phyloP scores from a whole-genome alignment of 2,797 vertebrate genomes.

The Darevskia nairensis region DNA sequence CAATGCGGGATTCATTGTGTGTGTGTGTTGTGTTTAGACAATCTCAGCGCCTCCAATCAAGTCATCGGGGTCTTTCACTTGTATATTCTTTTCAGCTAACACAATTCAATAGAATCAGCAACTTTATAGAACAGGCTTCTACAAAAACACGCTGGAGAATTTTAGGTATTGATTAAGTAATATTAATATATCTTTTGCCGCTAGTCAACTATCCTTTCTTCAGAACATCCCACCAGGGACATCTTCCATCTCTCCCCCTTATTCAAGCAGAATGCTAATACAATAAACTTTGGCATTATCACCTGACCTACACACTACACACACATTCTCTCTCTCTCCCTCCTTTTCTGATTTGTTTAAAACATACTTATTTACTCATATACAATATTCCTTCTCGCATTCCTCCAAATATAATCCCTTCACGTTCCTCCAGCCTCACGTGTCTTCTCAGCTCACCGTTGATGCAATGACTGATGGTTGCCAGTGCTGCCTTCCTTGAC shows the following conservation, averaged over 20 bases:
- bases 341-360: constrained; percentile 42
- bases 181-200: constrained; percentile 85
- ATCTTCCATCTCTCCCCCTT: constrained; percentile 70
- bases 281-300: constrained; percentile 72
- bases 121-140: constrained; percentile 70
- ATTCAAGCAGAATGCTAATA: constrained; percentile 79
- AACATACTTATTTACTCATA: constrained; percentile 56
- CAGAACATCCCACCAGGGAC: constrained; percentile 76
- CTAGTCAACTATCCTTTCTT: constrained; percentile 77
- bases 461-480: constrained; percentile 77
- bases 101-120: constrained; percentile 72
- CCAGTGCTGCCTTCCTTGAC: constrained; percentile 81
- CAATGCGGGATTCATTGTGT: background rate
- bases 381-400: constrained; percentile 58
- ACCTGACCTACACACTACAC: constrained; percentile 66
- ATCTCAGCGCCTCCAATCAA: background rate
- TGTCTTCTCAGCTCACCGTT: constrained; percentile 72
- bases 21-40: background rate
- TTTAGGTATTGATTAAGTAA: constrained; percentile 86
- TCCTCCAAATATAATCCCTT: constrained; percentile 71
- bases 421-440: constrained; percentile 65
- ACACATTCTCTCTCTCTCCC: constrained; percentile 47
- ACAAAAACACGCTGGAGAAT: constrained; percentile 78
- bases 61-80: background rate
- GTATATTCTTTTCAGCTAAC: constrained; percentile 45